A percentile compares a stretch with the other conserved stretches of the same genome.
Evolutionary conservation across 2,888 invertebrate species (phyloP).

Genomic region (Augochlorella aurata): DNA sequence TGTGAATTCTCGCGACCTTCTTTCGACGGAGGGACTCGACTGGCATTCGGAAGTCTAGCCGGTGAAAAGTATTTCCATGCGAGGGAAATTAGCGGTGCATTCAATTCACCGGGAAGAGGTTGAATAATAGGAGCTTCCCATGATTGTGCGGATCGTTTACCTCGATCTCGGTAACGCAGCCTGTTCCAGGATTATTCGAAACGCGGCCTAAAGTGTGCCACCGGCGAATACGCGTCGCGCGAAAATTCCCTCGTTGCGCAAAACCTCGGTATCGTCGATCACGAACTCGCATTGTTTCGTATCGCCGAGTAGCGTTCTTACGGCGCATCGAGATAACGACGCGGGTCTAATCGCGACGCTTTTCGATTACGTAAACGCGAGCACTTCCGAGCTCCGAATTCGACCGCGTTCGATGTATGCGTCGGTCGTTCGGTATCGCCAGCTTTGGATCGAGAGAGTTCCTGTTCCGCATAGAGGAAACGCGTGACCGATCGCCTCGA

Average conservation of each 20-base stretch:
- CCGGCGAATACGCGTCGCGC: background rate
- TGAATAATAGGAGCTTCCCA: conserved; percentile 1
- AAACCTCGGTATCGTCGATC: background rate
- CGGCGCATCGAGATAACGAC: conserved; percentile 1
- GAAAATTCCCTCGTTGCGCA: background rate
- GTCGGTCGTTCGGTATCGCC: background rate
- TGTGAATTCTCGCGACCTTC: background rate
- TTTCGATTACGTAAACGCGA: conserved; percentile 34
- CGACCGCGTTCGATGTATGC: background rate
- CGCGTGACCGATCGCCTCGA: background rate
- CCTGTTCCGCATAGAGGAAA: conserved; percentile 12
- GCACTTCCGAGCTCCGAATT: background rate
- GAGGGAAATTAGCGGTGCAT: background rate
- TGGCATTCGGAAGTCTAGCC: background rate
- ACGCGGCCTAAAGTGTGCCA: background rate
- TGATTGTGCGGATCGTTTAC: background rate
- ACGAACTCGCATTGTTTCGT: background rate
- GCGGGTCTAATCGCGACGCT: conserved; percentile 21
- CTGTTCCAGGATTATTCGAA: background rate
- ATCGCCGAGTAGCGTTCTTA: background rate
- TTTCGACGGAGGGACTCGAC: background rate
- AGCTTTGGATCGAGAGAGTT: conserved; percentile 14
- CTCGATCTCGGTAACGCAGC: conserved; percentile 7
- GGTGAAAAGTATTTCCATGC: background rate
- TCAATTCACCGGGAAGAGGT: background rate